Base-by-base conservation (phyloP, 23 tunicate genomes). In the Corella eumyota region DNA sequence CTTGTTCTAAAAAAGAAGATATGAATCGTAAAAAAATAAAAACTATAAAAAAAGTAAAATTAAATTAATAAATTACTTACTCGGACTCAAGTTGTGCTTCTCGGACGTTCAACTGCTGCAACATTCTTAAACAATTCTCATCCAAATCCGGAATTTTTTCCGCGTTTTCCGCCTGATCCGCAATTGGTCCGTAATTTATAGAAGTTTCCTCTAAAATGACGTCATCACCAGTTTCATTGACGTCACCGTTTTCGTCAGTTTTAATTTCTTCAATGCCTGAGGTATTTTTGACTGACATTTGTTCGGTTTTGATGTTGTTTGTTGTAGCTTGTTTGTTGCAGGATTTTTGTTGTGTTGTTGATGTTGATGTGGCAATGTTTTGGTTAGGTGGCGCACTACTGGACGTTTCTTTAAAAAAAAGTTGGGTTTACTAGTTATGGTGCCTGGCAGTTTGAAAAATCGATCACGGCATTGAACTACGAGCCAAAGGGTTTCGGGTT, bases 41-140 rank as follows among this genome's bases (percentile, higher is more conserved):
- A 44, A 44, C 17, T 13, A 13, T 13, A 13, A 17, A 19, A 19
- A 0, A 20, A 20, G 50, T 45, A 0, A 44, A 44, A 11, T 44
- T 13, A 44, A 11, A 44, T 44, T 44, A 45, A 45, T 20, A 32
- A 6, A 0, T 25, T 2, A 85, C 84, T 69, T 64, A 85, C 94
- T 70, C 84, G 0, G 94, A 85, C 60, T 85, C 94, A 6, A 58
- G 34, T 1, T 83, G 73, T n/a, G 70, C 58, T 20, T 58, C 51
- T 22, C 66, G 74, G 38, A 75, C 50, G 38, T 85, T 70, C 2
- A 85, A 36, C 9, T 72, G 65, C 64, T 85, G 78, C 65, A 85
- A 46, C 7, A 85, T 35, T 34, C 44, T 36, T 35, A 76, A 85
- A 34, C 94, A 85, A 30, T 75, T 70, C 51, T 56, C 70, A 34